Evolutionary conservation across 2,113 vertebrate species (phyloP), one percentile per base, ranked within the genome.

Genomic region (Triplophysa tibetana): DNA sequence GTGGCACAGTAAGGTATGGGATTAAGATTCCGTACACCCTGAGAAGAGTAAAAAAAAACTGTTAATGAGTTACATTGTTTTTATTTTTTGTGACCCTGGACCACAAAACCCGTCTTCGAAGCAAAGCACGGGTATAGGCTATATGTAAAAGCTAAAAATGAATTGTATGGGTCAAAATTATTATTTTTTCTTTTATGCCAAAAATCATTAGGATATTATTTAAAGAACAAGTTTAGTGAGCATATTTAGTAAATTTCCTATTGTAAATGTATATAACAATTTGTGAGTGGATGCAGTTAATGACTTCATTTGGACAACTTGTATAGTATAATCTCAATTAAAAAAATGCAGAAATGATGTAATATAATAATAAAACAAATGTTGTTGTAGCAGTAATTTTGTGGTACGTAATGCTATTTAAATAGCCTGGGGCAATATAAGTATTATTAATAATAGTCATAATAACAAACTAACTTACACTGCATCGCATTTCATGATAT

Each of bases 401-500:
- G 10, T 9, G 5, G 3, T 52, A 13, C 3, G 13, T 52, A 52
- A 52, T 52, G 13, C 19, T 60, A 60, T 60, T 23, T 60, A 60
- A 60, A 60, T 60, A 60, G 0, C 56, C 56, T 60, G 19, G 56
- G n/a, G 19, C 56, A 11, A n/a, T 56, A 60, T 60, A 60, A 60
- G 56, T 6, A 60, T 60, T 60, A 21, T 10, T 60, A 23, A 60
- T 60, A 60, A 60, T 11, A 2, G 13, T 52, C 9, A 52, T 52
- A 60, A 60, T 60, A 60, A 60, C 9, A 61, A 61, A 61, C n/a
- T 61, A 1, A 0, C 21, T 61, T 61, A 61, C 58, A 24, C 24
- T 24, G 24, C 24, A 61, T 61, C 58, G 58, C 58, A 61, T 61
- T 61, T 61, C 58, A 61, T 61, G 58, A 4, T 61, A 61, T 61